Evolutionary conservation across 2,113 vertebrate species (phyloP).

Genomic region (Agelaius tricolor): DNA sequence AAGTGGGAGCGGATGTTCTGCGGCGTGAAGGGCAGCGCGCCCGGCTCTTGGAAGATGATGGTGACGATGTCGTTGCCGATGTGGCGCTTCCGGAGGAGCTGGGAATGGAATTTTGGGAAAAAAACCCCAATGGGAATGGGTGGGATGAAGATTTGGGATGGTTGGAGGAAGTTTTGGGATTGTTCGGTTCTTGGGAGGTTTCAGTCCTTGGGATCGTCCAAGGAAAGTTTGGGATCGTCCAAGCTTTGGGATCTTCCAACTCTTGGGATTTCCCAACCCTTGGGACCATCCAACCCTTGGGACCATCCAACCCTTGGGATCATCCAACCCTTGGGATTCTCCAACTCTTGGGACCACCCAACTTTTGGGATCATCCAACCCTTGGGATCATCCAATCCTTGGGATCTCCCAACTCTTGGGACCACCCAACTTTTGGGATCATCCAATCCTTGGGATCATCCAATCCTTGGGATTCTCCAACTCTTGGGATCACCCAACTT

Average conservation of each 20-base stretch:
- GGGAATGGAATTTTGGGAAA: not conserved
- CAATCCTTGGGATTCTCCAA: not conserved
- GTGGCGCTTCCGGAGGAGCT: slow-evolving; percentile 94
- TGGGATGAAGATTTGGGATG: not conserved
- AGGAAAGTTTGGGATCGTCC: not conserved
- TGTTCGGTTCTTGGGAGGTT: not conserved
- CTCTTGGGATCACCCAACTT: rapidly evolving
- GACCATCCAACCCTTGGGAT: no score
- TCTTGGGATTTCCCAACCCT: not conserved
- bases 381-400: not conserved
- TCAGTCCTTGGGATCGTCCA: not conserved
- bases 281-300: no score
- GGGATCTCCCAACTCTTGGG: no score
- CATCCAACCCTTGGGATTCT: not conserved
- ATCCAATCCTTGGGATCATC: no score
- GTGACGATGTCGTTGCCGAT: slow-evolving; percentile 98
- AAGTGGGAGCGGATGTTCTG: slow-evolving; percentile 93
- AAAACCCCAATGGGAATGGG: not conserved
- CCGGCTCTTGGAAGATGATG: slow-evolving; percentile 95
- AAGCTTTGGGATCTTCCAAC: rapidly evolving
- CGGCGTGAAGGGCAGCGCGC: slow-evolving; percentile 90
- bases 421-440: no score
- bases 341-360: rapidly evolving
- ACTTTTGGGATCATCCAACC: rapidly evolving
- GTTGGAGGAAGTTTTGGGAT: not conserved